Conservation (phyloP, 2,888 invertebrate genomes). For the Lapara coniferarum region DNA sequence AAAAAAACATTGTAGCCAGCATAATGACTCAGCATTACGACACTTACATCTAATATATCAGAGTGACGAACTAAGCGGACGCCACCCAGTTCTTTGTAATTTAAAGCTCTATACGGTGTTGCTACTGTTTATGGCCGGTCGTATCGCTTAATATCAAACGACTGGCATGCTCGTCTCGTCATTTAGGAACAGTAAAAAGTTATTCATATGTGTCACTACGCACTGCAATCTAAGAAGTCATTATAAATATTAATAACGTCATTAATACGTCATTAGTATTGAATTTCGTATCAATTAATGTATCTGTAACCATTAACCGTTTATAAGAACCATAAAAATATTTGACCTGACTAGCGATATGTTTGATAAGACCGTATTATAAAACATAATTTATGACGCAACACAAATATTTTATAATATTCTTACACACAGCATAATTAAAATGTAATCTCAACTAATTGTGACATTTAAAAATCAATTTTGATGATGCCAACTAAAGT, state of each 20-base stretch:
- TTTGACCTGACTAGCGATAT: not conserved
- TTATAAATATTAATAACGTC: not conserved
- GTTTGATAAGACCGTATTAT: not conserved
- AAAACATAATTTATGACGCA: not conserved
- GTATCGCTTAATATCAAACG: no score
- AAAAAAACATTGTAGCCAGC: no score
- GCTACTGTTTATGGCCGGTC: no score
- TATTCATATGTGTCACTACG: no score
- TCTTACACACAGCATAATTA: not conserved
- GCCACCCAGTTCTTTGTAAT: no score
- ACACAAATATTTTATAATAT: not conserved
- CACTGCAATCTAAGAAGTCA: not conserved
- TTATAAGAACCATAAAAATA: conserved; percentile 7
- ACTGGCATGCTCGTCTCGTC: no score
- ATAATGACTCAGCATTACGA: no score
- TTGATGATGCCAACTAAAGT: not conserved
- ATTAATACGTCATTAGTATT: conserved; percentile 5
- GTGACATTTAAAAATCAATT: not conserved
- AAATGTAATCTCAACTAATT: not conserved
- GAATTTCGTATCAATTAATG: not conserved
- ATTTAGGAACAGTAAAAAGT: no score
- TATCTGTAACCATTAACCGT: not conserved
- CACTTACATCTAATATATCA: no score
- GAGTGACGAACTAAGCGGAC: no score
- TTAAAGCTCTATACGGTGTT: no score